These are phyloP conservation scores for Lithophane ornitopus DNA, from an alignment of 2,888 invertebrate genomes.

Conservation along the genomic window DNA sequence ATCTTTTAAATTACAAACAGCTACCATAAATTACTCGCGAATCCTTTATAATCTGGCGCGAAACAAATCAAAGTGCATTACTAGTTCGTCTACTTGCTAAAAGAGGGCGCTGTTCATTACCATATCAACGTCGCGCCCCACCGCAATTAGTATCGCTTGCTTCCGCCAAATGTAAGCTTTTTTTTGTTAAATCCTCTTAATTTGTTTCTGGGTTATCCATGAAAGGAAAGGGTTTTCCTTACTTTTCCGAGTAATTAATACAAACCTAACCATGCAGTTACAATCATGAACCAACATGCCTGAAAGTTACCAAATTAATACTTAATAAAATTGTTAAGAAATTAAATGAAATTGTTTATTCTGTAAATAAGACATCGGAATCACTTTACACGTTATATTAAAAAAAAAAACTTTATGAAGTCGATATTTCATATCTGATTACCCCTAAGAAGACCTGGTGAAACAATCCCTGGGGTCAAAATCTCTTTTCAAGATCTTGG, in stretches of 20 bases:
- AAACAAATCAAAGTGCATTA: constrained; percentile 67
- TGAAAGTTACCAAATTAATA: too few relatives aligned
- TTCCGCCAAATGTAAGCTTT: constrained; percentile 79
- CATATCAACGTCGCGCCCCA: constrained; percentile 71
- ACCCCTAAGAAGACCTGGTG: background rate
- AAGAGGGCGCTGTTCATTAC: constrained; percentile 81
- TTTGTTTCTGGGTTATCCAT: constrained; percentile 72
- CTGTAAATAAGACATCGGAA: background rate
- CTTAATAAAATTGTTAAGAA: too few relatives aligned
- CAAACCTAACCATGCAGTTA: background rate
- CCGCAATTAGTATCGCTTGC: constrained; percentile 83
- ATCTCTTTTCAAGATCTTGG: background rate
- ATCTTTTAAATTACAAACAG: constrained; percentile 25
- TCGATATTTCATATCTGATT: background rate
- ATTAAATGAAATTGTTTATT: too few relatives aligned
- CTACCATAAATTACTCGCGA: constrained; percentile 42
- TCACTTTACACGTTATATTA: background rate
- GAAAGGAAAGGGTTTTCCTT: background rate
- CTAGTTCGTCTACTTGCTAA: constrained; percentile 72
- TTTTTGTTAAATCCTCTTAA: constrained; percentile 83
- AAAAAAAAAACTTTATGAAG: background rate
- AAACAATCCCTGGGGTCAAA: background rate
- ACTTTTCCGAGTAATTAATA: background rate
- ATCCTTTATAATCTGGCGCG: constrained; percentile 59
- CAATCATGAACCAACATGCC: background rate